Conservation (phyloP, 2,797 vertebrate species). For the Bovichtus variegatus region DNA sequence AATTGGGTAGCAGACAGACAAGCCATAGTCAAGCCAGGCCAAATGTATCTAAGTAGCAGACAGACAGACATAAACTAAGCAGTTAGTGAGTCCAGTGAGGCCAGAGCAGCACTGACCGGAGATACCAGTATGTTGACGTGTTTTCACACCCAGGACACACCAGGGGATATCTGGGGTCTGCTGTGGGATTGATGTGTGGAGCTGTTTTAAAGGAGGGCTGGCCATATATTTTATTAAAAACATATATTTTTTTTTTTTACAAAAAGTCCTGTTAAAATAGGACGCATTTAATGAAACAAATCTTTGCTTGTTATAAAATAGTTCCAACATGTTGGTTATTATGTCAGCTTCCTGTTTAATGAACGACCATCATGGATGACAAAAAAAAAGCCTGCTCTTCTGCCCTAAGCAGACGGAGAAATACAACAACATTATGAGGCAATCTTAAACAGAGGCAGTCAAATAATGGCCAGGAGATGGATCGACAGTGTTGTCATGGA, state of each 20-base stretch:
- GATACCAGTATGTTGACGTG: slow-evolving; percentile 74
- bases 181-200: slow-evolving; percentile 43
- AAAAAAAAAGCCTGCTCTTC: not conserved
- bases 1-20: slow-evolving; percentile 77
- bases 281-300: not conserved
- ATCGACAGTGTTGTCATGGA: slow-evolving; percentile 5
- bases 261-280: not conserved
- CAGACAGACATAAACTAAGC: slow-evolving; percentile 75
- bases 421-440: slow-evolving; percentile 1
- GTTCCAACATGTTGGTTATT: not conserved
- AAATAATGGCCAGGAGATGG: slow-evolving; percentile 1
- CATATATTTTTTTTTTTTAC: not conserved
- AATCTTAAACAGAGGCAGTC: not conserved
- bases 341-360: not conserved
- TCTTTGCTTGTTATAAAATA: not conserved
- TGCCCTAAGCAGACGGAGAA: not conserved
- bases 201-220: not conserved
- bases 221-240: slow-evolving; percentile 9
- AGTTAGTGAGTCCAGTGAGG: slow-evolving; percentile 79
- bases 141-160: slow-evolving; percentile 71
- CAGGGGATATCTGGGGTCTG: slow-evolving; percentile 40
- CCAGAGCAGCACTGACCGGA: slow-evolving; percentile 70
- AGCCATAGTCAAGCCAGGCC: slow-evolving; percentile 65
- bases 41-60: slow-evolving; percentile 72
- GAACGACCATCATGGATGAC: not conserved